Percentiles rank a stretch among this genome's conserved stretches.
Evolutionary conservation across 2,888 invertebrate genomes (phyloP).

Genomic region (Parnassius orleans): DNA sequence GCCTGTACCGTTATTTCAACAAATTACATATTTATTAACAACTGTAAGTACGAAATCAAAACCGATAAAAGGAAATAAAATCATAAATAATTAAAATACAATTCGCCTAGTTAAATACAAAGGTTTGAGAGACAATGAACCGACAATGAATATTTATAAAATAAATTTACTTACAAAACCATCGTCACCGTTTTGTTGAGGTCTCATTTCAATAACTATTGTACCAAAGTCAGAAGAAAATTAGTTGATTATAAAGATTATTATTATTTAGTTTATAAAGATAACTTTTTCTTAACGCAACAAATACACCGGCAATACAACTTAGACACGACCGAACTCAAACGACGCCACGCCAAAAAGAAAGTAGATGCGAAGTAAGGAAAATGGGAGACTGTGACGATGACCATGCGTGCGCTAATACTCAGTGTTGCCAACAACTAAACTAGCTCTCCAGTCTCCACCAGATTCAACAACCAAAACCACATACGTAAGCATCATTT

Average conservation of each 20-base stretch:
- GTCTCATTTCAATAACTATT: slow-evolving; percentile 54
- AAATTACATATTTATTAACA: background rate
- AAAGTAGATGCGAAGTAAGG: too few relatives aligned
- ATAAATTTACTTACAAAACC: slow-evolving; percentile 64
- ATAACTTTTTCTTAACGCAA: slow-evolving; percentile 29
- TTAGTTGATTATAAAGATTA: slow-evolving; percentile 19
- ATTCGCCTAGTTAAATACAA: background rate
- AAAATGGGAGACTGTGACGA: background rate
- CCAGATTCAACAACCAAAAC: too few relatives aligned
- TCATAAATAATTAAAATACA: too few relatives aligned
- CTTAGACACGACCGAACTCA: slow-evolving; percentile 39
- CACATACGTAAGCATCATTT: too few relatives aligned
- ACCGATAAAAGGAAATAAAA: too few relatives aligned
- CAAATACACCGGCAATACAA: slow-evolving; percentile 5
- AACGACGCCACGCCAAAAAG: slow-evolving; percentile 71
- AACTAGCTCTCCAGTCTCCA: too few relatives aligned
- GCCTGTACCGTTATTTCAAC: background rate
- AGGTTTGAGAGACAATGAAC: background rate
- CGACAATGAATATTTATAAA: background rate
- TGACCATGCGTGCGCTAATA: too few relatives aligned
- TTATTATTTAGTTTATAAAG: slow-evolving; percentile 6
- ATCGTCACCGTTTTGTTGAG: slow-evolving; percentile 74
- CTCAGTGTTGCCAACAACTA: too few relatives aligned
- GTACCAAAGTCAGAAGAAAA: background rate
- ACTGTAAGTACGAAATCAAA: too few relatives aligned